These are phyloP conservation scores for Sinodicranocentrus sp. DNA, from an alignment of 2,888 invertebrate genomes.

Conservation along the genomic window DNA sequence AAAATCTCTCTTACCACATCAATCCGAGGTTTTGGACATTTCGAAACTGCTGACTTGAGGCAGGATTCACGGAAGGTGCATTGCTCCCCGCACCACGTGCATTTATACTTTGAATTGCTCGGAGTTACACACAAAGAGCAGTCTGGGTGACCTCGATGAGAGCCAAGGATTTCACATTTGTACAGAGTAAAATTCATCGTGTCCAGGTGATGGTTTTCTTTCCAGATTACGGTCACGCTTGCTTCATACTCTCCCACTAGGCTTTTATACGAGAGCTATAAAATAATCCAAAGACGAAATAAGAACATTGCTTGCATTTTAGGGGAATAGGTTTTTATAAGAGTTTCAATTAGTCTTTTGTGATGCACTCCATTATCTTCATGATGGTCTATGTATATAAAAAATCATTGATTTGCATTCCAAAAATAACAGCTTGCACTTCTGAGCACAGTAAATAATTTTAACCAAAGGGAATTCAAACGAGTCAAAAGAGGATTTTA, in stretches of 20 bases:
- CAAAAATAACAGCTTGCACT: no score
- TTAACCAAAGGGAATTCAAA: no score
- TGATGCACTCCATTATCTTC: no score
- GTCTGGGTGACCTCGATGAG: conserved; percentile 95
- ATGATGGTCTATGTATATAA: no score
- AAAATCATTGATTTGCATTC: no score
- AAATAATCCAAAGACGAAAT: conserved; percentile 70
- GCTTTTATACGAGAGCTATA: conserved; percentile 91
- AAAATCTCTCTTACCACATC: conserved; percentile 84
- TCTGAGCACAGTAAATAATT: no score
- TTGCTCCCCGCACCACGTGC: conserved; percentile 96
- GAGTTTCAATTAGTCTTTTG: no score
- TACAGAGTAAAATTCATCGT: conserved; percentile 94
- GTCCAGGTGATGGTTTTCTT: conserved; percentile 94
- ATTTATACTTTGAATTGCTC: conserved; percentile 90
- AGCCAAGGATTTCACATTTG: conserved; percentile 97
- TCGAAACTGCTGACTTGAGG: conserved; percentile 87
- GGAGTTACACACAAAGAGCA: conserved; percentile 97
- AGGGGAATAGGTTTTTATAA: no score
- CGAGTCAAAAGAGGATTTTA: no score
- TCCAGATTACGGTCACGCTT: conserved; percentile 95
- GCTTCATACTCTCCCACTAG: conserved; percentile 92
- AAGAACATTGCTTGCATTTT: no score
- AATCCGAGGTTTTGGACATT: conserved; percentile 94
- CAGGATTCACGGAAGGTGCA: conserved; percentile 93